Percentiles rank a stretch among this genome's conserved stretches.
These are phyloP conservation scores for Calyptommatus sinebrachiatus DNA, from an alignment of 2,113 vertebrate genomes.

Conservation along the genomic window DNA sequence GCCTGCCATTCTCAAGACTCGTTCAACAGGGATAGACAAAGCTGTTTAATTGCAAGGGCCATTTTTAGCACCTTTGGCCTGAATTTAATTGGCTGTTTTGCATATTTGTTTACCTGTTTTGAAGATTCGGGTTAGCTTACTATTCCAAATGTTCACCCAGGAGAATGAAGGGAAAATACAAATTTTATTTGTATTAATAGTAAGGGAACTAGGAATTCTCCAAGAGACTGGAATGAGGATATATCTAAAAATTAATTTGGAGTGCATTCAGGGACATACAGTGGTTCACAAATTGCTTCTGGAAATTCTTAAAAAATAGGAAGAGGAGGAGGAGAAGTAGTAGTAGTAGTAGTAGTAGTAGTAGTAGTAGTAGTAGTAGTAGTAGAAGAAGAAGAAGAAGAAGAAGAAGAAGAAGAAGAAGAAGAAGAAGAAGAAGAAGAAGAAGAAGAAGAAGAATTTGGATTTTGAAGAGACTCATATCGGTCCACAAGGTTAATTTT, in stretches of 20 bases:
- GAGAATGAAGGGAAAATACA: neutral
- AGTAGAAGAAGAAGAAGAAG: too few relatives aligned
- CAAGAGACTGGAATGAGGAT: neutral
- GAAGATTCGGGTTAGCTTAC: neutral
- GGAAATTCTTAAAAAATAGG: neutral
- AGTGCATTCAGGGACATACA: too few relatives aligned
- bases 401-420: too few relatives aligned
- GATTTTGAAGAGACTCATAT: too few relatives aligned
- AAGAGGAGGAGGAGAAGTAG: neutral
- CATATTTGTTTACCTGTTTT: slow-evolving; percentile 5
- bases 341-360: neutral
- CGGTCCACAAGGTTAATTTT: too few relatives aligned
- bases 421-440: too few relatives aligned
- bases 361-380: too few relatives aligned
- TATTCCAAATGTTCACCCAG: neutral
- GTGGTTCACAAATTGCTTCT: too few relatives aligned
- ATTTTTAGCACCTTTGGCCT: neutral
- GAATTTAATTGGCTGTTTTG: slow-evolving; percentile 15
- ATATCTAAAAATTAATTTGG: neutral
- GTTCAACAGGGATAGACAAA: neutral
- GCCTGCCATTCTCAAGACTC: too few relatives aligned
- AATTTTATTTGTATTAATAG: neutral
- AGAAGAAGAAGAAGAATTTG: too few relatives aligned
- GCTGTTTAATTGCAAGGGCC: slow-evolving; percentile 4
- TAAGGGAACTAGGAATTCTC: neutral